phyloP scores from a whole-genome alignment of 2,888 invertebrate genomes.

The Bombylius major region DNA sequence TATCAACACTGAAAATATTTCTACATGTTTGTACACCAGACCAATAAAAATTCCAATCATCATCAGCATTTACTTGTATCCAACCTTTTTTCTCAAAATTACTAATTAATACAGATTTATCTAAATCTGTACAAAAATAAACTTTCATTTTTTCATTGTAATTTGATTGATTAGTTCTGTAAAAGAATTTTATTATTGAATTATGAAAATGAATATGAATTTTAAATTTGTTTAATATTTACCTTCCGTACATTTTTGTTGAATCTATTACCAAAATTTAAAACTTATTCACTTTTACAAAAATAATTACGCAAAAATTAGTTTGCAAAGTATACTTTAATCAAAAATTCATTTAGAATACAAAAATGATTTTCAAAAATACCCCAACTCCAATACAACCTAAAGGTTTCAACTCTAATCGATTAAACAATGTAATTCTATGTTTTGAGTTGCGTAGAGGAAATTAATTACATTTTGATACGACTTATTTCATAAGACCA shows the following conservation, averaged over 20 bases:
- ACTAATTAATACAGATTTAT: constrained; percentile 82
- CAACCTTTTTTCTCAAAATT: constrained; percentile 90
- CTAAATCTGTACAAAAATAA: constrained; percentile 45
- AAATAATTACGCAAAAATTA: too few relatives aligned
- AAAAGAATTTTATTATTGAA: constrained; percentile 7
- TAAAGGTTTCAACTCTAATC: too few relatives aligned
- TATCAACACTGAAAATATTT: constrained; percentile 82
- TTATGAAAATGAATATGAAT: too few relatives aligned
- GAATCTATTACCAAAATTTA: constrained; percentile 2
- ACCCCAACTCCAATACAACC: too few relatives aligned
- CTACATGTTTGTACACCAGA: constrained; percentile 84
- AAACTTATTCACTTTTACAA: neutral
- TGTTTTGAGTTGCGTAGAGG: too few relatives aligned
- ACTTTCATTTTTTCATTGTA: constrained; percentile 26
- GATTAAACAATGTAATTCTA: too few relatives aligned
- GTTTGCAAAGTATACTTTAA: too few relatives aligned
- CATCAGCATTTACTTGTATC: constrained; percentile 68
- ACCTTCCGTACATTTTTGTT: constrained; percentile 37
- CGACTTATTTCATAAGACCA: too few relatives aligned
- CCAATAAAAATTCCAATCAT: constrained; percentile 96
- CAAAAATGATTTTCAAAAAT: too few relatives aligned
- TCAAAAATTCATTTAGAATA: too few relatives aligned
- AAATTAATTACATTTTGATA: too few relatives aligned
- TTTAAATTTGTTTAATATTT: neutral
- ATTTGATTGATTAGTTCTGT: constrained; percentile 17